Base-by-base conservation (phyloP, 2,888 invertebrate species). In the Lepidocyrtinus sp. region DNA sequence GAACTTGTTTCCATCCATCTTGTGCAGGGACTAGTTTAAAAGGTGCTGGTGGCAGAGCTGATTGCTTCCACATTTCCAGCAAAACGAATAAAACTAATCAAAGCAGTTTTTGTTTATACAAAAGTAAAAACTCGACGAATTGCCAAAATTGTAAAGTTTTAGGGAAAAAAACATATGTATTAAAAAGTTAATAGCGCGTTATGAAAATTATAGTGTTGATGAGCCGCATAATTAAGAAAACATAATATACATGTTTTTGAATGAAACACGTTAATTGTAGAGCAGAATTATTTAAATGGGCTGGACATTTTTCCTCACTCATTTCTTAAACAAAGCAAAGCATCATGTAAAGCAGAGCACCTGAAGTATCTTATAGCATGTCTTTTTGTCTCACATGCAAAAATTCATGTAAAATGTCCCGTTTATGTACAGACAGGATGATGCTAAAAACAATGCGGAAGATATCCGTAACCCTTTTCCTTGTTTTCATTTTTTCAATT, bases 61-160 rank as follows among this genome's bases (percentile, higher is more conserved):
- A 68, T 59, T 55, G 74, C 67, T 75, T 59, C 67, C 61, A 75
- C 45, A 67, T 45, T 59, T 67, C 17, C 12, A 45, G 45, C 22
- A 22, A 24, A 25, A 12, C 26, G 17, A n/a, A 25, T 55, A 65
- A 63, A 69, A 69, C 61, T 67, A 68, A 68, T 61, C 67, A 68
- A 62, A 67, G 67, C 75, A 75, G 68, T 24, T 36, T n/a, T 55
- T 55, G 55, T 55, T 55, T n/a, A 55, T 55, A 55, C 55, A 55
- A 3, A 36, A 36, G 12, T 12, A 36, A 12, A 36, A 36, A 36
- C 36, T 12, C 5, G 12, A 36, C 36, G 12, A 36, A n/a, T n/a
- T 55, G n/a, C 55, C 9, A 55, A 55, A 55, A 55, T 55, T 55
- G 7, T 36, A 36, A n/a, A 36, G 36, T 36, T 7, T 36, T 36